Conservation (phyloP, 2,797 vertebrate species). For the Alfaro cultratus region DNA sequence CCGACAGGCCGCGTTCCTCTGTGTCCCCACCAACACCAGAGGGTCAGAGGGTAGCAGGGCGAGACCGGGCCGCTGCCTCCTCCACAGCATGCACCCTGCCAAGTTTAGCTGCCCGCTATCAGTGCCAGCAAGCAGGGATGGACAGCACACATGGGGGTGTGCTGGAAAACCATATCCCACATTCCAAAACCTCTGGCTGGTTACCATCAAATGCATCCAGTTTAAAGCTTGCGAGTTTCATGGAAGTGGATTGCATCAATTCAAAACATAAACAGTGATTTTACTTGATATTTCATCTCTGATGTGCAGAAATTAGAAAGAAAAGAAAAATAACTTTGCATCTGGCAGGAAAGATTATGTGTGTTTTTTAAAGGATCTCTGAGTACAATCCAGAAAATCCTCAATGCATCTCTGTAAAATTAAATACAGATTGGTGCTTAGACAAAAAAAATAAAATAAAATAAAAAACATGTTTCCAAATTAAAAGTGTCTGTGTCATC, state of each 20-base stretch:
- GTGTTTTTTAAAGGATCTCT: conserved; percentile 18
- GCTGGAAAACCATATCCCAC: conserved; percentile 53
- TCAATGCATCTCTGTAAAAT: conserved; percentile 34
- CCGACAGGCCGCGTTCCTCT: conserved; percentile 52
- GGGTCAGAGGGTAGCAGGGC: conserved; percentile 73
- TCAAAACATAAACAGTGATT: background rate
- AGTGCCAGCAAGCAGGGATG: conserved; percentile 68
- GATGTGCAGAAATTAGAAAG: background rate
- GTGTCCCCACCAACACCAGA: conserved; percentile 61
- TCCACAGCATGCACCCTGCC: conserved; percentile 59
- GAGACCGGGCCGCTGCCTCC: conserved; percentile 48
- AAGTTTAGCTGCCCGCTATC: conserved; percentile 82
- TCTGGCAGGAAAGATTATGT: conserved; percentile 5
- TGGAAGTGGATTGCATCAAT: background rate
- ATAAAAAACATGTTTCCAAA: conserved; percentile 8
- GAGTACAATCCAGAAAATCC: conserved; percentile 2
- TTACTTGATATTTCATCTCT: background rate
- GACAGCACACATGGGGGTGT: conserved; percentile 45
- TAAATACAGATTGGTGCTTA: conserved; percentile 28
- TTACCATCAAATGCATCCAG: conserved; percentile 18
- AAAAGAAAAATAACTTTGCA: conserved; percentile 9
- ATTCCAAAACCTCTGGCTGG: conserved; percentile 64
- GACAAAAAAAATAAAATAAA: conserved; percentile 12
- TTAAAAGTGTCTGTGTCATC: conserved; percentile 34
- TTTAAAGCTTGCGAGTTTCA: conserved; percentile 27